Base-by-base conservation (phyloP, 2,888 invertebrate species). In the Sesia bembeciformis region DNA sequence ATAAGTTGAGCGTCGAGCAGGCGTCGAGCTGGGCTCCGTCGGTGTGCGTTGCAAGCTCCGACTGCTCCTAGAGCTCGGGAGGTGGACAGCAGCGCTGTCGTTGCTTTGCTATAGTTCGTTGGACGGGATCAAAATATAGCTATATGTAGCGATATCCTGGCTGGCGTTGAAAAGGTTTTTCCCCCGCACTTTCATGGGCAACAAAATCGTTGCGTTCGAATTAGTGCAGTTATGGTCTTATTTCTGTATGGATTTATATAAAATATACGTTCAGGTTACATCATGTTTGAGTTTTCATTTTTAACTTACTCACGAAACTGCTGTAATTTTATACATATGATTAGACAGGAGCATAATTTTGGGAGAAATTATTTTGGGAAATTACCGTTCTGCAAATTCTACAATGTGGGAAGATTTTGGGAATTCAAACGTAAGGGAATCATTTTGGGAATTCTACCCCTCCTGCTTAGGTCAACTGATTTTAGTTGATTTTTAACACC, bases 21-120 rank as follows among this genome's bases (percentile, higher is more conserved):
- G 40, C 49, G 40, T 57, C 40, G 59, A 57, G 58, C 57, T 50
- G 46, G 52, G 51, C 61, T 60, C 60, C 56, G 58, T 57, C 54
- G 54, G 23, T 53, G 56, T 53, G 56, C 55, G 54, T 53, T 53
- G 53, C 51, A 42, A 1, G 23, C 52, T n/a, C 5, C 42, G 23
- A 23, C 23, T 23, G 2, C 42, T 42, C 7, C 42, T 1, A 42
- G 42, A 42, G 42, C 42, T 42, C 42, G 42, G 42, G 7, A 42
- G 53, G 53, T 62, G 59, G 52, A 58, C 53, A 59, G 59, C 63
- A 23, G 23, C 39, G 50, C 41, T 52, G 57, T 53, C 52, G 53
- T 51, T 55, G 54, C 54, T n/a, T 49, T 40, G 51, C 23, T 23
- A 23, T 23, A 23, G 53, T 42, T 56, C 40, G n/a, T 49, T 39